A percentile compares a stretch with the other conserved stretches of the same genome.
phyloP scores from a whole-genome alignment of 30 jellyfish, hydroid and myxozoan genomes.

The Clytia hemisphaerica region DNA sequence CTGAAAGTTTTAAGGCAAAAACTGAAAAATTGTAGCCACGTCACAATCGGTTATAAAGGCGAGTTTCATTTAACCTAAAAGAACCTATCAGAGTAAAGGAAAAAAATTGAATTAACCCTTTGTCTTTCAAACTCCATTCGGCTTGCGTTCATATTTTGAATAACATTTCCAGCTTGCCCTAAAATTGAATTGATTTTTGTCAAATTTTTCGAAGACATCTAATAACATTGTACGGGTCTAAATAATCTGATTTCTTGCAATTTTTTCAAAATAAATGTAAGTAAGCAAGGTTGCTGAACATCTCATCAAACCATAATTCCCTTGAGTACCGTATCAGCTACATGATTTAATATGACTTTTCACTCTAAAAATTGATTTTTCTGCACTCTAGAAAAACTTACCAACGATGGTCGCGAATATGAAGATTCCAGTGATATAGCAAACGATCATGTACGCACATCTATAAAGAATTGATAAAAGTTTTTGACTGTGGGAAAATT shows the following conservation, averaged over 20 bases:
- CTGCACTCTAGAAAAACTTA: conserved; percentile 25
- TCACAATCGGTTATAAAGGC: not conserved
- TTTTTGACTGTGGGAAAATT: too few species aligned
- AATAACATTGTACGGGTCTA: not conserved
- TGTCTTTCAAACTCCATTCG: conserved; percentile 83
- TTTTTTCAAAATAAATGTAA: too few species aligned
- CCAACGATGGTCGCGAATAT: conserved; percentile 94
- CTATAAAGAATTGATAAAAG: conserved; percentile 33
- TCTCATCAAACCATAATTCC: too few species aligned
- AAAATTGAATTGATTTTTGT: not conserved
- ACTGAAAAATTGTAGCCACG: not conserved
- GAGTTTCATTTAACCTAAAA: not conserved
- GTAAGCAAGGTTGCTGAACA: too few species aligned
- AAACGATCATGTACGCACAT: conserved; percentile 63
- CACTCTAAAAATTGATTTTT: conserved; percentile 6
- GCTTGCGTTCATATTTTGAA: conserved; percentile 72
- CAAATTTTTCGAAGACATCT: not conserved
- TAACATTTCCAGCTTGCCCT: conserved; percentile 95
- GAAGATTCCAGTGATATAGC: conserved; percentile 84
- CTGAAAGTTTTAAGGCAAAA: too few species aligned
- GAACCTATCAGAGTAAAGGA: not conserved
- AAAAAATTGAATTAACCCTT: conserved; percentile 39
- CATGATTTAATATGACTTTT: not conserved
- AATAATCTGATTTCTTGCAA: not conserved
- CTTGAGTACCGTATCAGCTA: conserved; percentile 1